A percentile compares a stretch with the other conserved stretches of the same genome.
Evolutionary conservation across 2,797 vertebrate species (phyloP).

Genomic region (Carcharodon carcharias): DNA sequence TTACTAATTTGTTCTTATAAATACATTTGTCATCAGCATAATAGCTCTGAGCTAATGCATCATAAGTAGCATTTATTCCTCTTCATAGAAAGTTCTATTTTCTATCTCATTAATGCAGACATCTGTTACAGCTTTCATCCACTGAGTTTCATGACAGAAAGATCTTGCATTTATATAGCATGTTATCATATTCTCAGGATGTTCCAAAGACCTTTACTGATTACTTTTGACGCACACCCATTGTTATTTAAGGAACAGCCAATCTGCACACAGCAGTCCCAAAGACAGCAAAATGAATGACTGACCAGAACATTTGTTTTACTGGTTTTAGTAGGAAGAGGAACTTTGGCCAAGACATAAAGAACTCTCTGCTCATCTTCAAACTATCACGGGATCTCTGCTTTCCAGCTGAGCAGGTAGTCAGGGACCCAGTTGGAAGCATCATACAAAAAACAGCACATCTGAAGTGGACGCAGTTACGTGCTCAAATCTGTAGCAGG

Average conservation of each 20-base stretch:
- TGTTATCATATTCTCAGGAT: neutral
- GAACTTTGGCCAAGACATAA: neutral
- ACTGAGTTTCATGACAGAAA: neutral
- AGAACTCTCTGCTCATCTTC: neutral
- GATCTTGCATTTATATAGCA: too few relatives aligned
- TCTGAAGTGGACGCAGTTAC: neutral
- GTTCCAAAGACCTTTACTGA: neutral
- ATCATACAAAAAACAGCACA: neutral
- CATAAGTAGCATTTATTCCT: slow-evolving; percentile 3
- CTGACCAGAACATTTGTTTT: neutral
- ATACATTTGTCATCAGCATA: slow-evolving; percentile 29
- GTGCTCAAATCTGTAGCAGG: neutral
- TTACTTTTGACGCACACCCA: neutral
- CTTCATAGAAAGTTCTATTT: slow-evolving; percentile 18
- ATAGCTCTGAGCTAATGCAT: neutral
- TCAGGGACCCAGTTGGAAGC: neutral
- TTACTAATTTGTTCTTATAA: slow-evolving; percentile 19
- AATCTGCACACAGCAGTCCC: neutral
- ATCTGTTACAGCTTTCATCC: slow-evolving; percentile 1
- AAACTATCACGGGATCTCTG: neutral
- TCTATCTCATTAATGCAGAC: neutral
- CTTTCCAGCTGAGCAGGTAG: neutral
- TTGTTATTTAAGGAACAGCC: neutral
- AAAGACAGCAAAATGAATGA: neutral
- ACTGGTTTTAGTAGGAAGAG: neutral